Evolutionary conservation across 1,140 invertebrate genomes (phyloP), one percentile per base, ranked within the genome.

Genomic region (Myzus persicae): DNA sequence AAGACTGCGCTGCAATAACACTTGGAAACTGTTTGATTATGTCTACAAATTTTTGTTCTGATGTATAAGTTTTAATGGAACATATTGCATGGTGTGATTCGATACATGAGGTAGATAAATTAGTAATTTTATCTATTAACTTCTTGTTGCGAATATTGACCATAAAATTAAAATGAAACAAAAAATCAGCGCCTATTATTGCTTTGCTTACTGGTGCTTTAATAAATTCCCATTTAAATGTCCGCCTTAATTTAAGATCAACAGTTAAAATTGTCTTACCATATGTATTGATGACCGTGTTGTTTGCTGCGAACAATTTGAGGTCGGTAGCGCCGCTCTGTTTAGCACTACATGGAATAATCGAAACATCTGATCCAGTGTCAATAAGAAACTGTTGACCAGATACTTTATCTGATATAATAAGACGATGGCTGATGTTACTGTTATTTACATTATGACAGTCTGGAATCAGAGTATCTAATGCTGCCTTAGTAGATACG

Each of bases 171-270:
- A 51, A 89, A 4, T 89, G n/a, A 5, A 38, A 18, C 36, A 89
- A 31, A 44, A 48, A 89, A 8, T 89, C 87, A 6, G 87, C 87
- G 3, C 48, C 87, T 38, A 89, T 89, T 36, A 89, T 89, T 89
- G 46, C 48, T 51, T 51, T 51, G 2, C 18, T 22, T 38, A 51
- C 11, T 36, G 31, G 14, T 89, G 87, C 46, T 51, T 51, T 51
- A 36, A 89, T 89, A 18, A 89, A 89, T 51, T 51, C 22, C 46
- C 87, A 89, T 7, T 22, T 51, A n/a, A 89, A 89, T 1, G 9
- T 22, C 4, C 87, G 84, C 9, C 84, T 24, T 44, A 89, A 9
- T 26, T 51, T 38, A 24, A 89, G 20, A 89, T 89, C 48, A 24
- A 85, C n/a, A 40, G 84, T 85, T 31, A 89, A 0, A 26, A 22